Conservation (phyloP, 2,888 invertebrate genomes). For the Andrena fulva region DNA sequence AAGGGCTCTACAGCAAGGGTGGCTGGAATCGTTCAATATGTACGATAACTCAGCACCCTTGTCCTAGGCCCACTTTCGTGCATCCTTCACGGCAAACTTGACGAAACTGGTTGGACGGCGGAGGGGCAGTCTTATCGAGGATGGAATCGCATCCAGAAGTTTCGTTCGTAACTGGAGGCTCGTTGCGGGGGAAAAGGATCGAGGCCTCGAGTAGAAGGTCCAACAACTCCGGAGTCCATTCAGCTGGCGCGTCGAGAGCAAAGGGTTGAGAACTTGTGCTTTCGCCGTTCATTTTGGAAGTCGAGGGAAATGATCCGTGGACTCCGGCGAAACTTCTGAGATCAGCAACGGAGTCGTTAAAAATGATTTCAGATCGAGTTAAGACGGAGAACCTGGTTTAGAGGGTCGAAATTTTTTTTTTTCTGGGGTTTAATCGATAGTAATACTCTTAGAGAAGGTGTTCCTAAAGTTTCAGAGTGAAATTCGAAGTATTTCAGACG, state of each 20-base stretch:
- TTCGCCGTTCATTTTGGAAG: background rate
- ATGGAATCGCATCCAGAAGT: background rate
- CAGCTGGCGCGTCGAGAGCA: background rate
- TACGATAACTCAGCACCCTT: slow-evolving; percentile 24
- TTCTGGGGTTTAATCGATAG: too few species aligned
- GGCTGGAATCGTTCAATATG: slow-evolving; percentile 35
- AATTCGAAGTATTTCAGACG: too few species aligned
- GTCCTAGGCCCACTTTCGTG: slow-evolving; percentile 37
- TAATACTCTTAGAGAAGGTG: too few species aligned
- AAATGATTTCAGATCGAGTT: too few species aligned
- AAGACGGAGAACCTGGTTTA: too few species aligned
- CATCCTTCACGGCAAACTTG: slow-evolving; percentile 22
- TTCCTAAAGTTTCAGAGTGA: too few species aligned
- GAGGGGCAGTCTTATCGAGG: background rate
- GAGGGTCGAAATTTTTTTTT: too few species aligned
- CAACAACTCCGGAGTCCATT: background rate
- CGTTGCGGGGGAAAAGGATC: background rate
- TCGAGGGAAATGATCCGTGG: background rate
- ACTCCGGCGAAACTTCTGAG: background rate
- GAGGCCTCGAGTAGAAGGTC: background rate
- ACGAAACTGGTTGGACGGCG: background rate
- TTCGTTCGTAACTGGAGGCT: background rate
- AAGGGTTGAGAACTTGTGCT: background rate
- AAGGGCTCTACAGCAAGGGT: background rate
- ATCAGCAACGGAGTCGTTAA: too few species aligned